A percentile compares a stretch with the other conserved stretches of the same genome.
These are phyloP conservation scores for Scaptomyza pallida DNA, from an alignment of 1,140 invertebrate genomes.

Conservation along the genomic window DNA sequence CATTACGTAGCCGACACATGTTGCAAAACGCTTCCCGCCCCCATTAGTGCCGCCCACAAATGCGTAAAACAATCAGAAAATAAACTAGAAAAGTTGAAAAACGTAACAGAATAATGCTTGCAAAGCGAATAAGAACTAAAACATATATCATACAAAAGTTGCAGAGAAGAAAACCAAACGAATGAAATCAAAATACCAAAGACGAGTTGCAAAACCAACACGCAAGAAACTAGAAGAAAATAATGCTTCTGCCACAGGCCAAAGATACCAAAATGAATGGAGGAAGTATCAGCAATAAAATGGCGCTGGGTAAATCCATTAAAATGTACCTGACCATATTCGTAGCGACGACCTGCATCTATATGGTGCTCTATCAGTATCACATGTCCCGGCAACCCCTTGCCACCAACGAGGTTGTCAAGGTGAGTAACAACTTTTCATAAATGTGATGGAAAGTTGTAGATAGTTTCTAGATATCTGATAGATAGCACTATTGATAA, in stretches of 20 bases:
- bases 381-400: conserved; percentile 74
- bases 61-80: conserved; percentile 56
- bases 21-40: conserved; percentile 4
- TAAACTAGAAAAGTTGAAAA: conserved; percentile 23
- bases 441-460: conserved; percentile 4
- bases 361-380: conserved; percentile 83
- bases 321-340: conserved; percentile 84
- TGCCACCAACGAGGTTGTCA: conserved; percentile 63
- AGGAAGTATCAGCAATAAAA: conserved; percentile 56
- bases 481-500: conserved; percentile 3
- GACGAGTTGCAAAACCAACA: conserved; percentile 53
- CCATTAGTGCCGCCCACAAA: conserved; percentile 13
- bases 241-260: conserved; percentile 23
- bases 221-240: conserved; percentile 54
- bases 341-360: conserved; percentile 81
- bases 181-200: conserved; percentile 69
- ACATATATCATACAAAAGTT: conserved; percentile 37
- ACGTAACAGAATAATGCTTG: conserved; percentile 31
- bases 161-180: conserved; percentile 50
- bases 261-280: conserved; percentile 39
- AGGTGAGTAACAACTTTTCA: conserved; percentile 56
- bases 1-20: conserved; percentile 1
- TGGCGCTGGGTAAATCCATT: conserved; percentile 80
- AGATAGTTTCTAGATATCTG: conserved; percentile 6
- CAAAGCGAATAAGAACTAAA: conserved; percentile 29